Percentiles rank a stretch among this genome's conserved stretches.
Evolutionary conservation across 2,888 invertebrate genomes (phyloP).

Genomic region (Noctua pronuba): DNA sequence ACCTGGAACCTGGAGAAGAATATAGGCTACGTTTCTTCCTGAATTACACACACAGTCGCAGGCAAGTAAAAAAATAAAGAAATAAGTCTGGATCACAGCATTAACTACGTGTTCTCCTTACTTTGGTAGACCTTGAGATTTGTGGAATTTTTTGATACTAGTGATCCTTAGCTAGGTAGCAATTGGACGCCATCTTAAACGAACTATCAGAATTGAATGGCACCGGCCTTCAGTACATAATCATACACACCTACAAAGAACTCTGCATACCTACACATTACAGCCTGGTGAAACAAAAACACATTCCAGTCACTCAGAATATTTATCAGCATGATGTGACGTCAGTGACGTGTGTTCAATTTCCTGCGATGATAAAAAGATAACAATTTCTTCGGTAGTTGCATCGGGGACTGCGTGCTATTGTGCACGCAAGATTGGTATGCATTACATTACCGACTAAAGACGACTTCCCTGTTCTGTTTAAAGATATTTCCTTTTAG

Average conservation of each 20-base stretch:
- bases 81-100: not conserved
- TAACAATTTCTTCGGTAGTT: slow-evolving; percentile 60
- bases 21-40: not conserved
- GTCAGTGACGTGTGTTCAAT: slow-evolving; percentile 40
- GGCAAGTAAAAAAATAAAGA: not conserved
- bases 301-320: slow-evolving; percentile 14
- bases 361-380: slow-evolving; percentile 63
- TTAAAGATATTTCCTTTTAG: slow-evolving; percentile 6
- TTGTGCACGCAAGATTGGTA: slow-evolving; percentile 51
- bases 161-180: not conserved
- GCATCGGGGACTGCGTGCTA: slow-evolving; percentile 53
- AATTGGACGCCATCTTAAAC: slow-evolving; percentile 13
- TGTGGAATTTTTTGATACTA: not conserved
- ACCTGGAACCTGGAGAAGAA: not conserved
- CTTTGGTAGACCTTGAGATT: not conserved
- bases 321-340: slow-evolving; percentile 16
- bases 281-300: slow-evolving; percentile 19
- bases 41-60: not conserved
- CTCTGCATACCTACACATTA: not conserved
- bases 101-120: not conserved
- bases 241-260: slow-evolving; percentile 10
- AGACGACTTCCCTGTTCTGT: slow-evolving; percentile 43
- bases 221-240: slow-evolving; percentile 20
- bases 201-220: slow-evolving; percentile 12
- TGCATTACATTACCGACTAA: slow-evolving; percentile 42